A percentile compares a stretch with the other conserved stretches of the same genome.
Conservation (phyloP, 2,888 invertebrate species). For the Hypolimnas misippus region DNA sequence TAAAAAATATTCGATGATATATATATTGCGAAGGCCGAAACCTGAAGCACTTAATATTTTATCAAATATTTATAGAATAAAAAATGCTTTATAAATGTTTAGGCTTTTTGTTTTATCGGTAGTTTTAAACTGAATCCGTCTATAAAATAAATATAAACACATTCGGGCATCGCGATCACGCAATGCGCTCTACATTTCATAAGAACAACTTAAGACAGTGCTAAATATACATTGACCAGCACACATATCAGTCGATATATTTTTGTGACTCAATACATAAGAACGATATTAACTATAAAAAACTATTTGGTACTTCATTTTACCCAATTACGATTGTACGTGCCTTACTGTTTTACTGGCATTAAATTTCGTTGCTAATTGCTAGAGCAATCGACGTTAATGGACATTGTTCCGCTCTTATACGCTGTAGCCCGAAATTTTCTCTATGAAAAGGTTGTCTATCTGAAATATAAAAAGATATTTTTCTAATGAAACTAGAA, state of each 20-base stretch:
- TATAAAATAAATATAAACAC: conserved; percentile 24
- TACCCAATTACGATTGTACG: too few species aligned
- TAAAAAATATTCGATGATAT: conserved; percentile 14
- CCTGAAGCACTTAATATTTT: conserved; percentile 22
- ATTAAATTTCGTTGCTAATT: too few species aligned
- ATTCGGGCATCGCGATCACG: not conserved
- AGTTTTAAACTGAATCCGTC: conserved; percentile 16
- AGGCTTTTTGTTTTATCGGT: conserved; percentile 17
- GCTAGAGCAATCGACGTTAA: too few species aligned
- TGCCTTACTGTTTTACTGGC: too few species aligned
- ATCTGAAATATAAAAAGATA: too few species aligned
- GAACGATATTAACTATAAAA: too few species aligned
- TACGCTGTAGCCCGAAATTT: not conserved
- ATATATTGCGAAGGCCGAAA: conserved; percentile 9
- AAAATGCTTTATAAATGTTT: conserved; percentile 21
- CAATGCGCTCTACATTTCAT: conserved; percentile 6
- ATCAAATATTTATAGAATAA: conserved; percentile 15
- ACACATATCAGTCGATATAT: conserved; percentile 4
- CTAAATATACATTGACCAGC: not conserved
- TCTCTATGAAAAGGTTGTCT: not conserved
- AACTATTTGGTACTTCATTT: too few species aligned
- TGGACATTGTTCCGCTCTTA: too few species aligned
- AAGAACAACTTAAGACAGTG: not conserved
- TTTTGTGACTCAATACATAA: too few species aligned
- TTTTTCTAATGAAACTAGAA: too few species aligned